Conservation (phyloP, 2,113 vertebrate genomes). For the Dasyprocta punctata region DNA sequence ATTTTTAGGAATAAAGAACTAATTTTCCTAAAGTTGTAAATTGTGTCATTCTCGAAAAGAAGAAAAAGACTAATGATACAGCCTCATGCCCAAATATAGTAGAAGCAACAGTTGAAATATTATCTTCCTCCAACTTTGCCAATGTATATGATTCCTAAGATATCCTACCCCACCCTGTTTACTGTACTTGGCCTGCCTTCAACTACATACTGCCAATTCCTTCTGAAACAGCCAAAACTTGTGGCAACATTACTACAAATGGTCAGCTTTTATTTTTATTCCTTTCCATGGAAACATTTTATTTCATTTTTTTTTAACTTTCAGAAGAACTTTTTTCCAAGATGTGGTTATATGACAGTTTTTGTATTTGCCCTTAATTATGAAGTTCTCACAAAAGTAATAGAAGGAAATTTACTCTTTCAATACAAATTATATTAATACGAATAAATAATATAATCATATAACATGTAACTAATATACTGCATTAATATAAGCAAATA, state of each 20-base stretch:
- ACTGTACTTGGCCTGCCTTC: slow-evolving; percentile 46
- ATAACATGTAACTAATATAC: neutral
- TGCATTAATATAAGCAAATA: neutral
- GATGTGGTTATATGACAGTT: neutral
- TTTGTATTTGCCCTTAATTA: neutral
- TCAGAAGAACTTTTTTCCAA: neutral
- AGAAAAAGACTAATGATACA: slow-evolving; percentile 47
- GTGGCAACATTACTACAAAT: slow-evolving; percentile 40
- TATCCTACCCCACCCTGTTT: neutral
- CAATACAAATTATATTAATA: neutral
- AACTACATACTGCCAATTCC: neutral
- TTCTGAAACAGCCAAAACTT: slow-evolving; percentile 39
- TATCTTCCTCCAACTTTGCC: slow-evolving; percentile 32
- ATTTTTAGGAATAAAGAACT: slow-evolving; percentile 55
- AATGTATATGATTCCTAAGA: neutral
- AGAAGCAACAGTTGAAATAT: slow-evolving; percentile 47
- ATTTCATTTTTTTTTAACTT: neutral
- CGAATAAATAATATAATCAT: neutral
- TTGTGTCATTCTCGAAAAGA: slow-evolving; percentile 37
- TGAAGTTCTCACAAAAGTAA: neutral
- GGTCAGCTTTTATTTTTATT: neutral
- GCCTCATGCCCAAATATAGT: neutral
- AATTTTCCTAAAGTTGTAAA: slow-evolving; percentile 57
- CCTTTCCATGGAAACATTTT: slow-evolving; percentile 32
- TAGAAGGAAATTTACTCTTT: slow-evolving; percentile 9